These are phyloP conservation scores for Arrhopalites spinosus DNA, from an alignment of 2,888 invertebrate genomes.

Conservation along the genomic window DNA sequence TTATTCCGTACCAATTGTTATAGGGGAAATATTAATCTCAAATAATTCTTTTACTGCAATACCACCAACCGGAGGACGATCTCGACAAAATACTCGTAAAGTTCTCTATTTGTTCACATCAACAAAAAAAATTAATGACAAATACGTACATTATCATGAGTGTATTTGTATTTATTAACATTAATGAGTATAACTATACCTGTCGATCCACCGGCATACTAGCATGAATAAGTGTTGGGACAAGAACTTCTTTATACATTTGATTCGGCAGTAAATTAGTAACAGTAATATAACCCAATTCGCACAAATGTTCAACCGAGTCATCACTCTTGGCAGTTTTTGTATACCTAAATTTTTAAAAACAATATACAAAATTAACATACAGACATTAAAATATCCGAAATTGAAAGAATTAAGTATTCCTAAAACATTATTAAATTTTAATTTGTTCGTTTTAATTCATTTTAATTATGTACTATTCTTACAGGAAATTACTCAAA, in stretches of 20 bases:
- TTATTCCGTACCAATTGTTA: conserved; percentile 73
- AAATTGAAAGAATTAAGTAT: not conserved
- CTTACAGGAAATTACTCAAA: conserved; percentile 89
- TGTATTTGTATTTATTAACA: not conserved
- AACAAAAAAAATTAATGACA: not conserved
- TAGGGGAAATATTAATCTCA: conserved; percentile 95
- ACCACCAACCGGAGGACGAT: conserved; percentile 96
- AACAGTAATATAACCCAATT: conserved; percentile 93
- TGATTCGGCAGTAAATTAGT: conserved; percentile 93
- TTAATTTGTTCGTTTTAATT: not conserved
- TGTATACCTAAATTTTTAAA: conserved; percentile 71
- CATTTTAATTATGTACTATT: conserved; percentile 34
- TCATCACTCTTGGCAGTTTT: conserved; percentile 96
- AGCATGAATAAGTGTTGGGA: conserved; percentile 77
- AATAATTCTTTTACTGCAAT: conserved; percentile 99
- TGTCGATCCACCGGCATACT: conserved; percentile 91
- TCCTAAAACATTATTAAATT: not conserved
- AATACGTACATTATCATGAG: not conserved
- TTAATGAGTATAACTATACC: conserved; percentile 59
- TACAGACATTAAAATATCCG: not conserved
- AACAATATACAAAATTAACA: not conserved
- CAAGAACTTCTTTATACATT: conserved; percentile 85
- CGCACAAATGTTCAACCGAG: conserved; percentile 94
- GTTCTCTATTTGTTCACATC: conserved; percentile 67
- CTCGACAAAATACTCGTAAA: conserved; percentile 90